These are phyloP conservation scores for Steinernema hermaphroditum DNA, from an alignment of 2,888 invertebrate genomes.

Conservation along the genomic window DNA sequence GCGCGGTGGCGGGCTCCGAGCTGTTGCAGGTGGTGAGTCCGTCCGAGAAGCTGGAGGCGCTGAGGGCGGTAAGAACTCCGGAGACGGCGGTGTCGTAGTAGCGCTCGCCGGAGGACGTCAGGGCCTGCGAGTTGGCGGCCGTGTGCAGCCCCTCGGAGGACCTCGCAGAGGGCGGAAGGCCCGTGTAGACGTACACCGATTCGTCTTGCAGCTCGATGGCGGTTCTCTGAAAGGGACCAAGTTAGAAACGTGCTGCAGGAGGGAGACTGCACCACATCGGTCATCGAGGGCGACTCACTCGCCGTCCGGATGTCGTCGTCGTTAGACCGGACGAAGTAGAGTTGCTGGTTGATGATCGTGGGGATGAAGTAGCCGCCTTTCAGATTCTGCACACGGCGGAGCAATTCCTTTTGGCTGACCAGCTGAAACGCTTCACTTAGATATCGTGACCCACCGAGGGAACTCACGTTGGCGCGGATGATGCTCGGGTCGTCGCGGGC, in stretches of 20 bases:
- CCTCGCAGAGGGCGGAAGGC: too few species aligned
- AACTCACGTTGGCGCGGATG: constrained; percentile 22
- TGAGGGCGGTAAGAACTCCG: background rate
- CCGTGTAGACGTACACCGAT: background rate
- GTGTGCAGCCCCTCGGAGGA: background rate
- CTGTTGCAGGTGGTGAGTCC: background rate
- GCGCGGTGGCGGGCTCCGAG: background rate
- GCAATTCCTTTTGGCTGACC: background rate
- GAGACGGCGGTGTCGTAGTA: background rate
- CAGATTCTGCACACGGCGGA: background rate
- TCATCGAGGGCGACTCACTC: constrained; percentile 1
- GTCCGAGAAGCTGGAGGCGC: background rate
- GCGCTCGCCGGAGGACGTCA: background rate
- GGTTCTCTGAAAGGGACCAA: background rate
- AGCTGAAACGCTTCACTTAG: background rate
- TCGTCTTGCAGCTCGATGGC: background rate
- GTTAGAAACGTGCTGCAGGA: background rate
- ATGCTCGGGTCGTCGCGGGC: background rate
- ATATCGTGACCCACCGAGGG: background rate
- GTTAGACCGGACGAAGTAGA: constrained; percentile 20
- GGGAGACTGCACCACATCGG: background rate
- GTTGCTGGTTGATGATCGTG: constrained; percentile 15
- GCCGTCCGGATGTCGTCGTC: constrained; percentile 12
- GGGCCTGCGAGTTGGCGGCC: background rate
- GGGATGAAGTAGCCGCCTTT: constrained; percentile 17